Conservation (phyloP, 2,113 vertebrate genomes). For the Aegypius monachus region DNA sequence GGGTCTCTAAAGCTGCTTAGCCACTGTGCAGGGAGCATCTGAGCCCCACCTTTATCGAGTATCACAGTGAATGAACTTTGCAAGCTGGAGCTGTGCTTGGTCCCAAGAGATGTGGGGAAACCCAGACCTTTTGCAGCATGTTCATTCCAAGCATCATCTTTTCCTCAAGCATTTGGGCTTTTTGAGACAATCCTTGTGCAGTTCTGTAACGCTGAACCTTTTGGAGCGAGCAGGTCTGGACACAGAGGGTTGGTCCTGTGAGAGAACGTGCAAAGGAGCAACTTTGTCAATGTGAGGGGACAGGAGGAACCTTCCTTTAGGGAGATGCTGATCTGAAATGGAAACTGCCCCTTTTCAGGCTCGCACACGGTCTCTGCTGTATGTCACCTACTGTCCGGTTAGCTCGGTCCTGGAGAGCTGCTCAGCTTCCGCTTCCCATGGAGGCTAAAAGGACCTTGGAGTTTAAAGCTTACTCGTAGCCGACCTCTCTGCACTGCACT, state of each 20-base stretch:
- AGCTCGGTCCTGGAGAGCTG: neutral
- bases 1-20: neutral
- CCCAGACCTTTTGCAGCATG: neutral
- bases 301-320: neutral
- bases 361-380: rapidly evolving
- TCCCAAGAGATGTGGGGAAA: neutral
- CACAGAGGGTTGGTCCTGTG: neutral
- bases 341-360: neutral
- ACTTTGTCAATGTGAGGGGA: neutral
- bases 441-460: neutral
- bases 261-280: neutral
- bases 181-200: neutral
- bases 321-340: neutral
- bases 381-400: neutral
- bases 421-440: rapidly evolving
- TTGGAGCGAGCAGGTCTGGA: neutral
- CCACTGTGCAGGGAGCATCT: neutral
- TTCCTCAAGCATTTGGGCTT: neutral
- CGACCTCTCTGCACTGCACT: neutral
- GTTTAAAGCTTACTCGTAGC: neutral
- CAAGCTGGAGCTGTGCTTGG: neutral
- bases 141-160: neutral
- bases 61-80: neutral
- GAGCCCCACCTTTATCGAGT: neutral
- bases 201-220: neutral